phyloP scores from a whole-genome alignment of 2,113 vertebrate genomes.

The Camelus dromedarius region DNA sequence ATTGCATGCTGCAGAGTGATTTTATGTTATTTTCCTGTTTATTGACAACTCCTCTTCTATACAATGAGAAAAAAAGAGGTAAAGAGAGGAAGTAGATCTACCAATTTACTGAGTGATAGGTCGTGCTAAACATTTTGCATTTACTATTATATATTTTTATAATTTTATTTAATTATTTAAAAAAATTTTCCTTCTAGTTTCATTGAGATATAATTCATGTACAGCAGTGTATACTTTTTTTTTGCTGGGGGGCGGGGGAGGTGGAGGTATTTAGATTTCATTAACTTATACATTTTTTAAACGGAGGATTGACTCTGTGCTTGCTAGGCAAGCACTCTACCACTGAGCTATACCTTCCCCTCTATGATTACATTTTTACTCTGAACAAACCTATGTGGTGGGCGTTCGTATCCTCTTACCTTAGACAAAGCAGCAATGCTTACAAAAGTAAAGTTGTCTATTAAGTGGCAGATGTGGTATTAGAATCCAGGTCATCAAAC shows the following conservation, averaged over 20 bases:
- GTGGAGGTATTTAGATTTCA: too few relatives aligned
- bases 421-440: background rate
- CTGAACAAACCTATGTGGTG: background rate
- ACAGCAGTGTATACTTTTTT: too few relatives aligned
- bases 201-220: too few relatives aligned
- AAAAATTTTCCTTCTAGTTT: too few relatives aligned
- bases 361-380: background rate
- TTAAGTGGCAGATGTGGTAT: background rate
- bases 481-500: background rate
- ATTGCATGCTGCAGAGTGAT: background rate
- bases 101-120: background rate
- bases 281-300: too few relatives aligned
- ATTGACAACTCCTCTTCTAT: background rate
- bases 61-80: background rate
- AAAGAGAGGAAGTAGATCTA: background rate
- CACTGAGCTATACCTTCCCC: too few relatives aligned
- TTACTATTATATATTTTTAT: background rate
- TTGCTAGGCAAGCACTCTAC: too few relatives aligned
- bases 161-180: too few relatives aligned
- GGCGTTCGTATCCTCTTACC: background rate
- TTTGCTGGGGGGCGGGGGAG: too few relatives aligned
- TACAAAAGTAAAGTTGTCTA: background rate
- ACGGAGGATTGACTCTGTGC: too few relatives aligned
- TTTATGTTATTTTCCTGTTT: background rate
- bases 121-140: background rate